Conservation (phyloP, 2,888 invertebrate genomes). For the Caenorhabditis parvicauda region DNA sequence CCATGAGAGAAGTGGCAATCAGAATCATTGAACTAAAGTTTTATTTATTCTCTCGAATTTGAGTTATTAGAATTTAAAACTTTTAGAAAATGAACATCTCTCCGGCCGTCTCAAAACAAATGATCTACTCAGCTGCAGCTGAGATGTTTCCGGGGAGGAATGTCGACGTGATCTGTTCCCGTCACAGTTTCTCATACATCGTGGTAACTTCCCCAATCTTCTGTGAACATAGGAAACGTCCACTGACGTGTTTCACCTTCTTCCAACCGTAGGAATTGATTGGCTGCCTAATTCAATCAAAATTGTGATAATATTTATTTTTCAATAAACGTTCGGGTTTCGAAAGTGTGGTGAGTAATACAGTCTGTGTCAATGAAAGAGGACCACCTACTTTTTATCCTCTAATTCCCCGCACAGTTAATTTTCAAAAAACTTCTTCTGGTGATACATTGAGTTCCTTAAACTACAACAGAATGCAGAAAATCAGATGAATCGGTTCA, state of each 20-base stretch:
- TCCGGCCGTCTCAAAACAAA: constrained; percentile 39
- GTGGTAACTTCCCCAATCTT: constrained; percentile 44
- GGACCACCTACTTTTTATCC: too few relatives aligned
- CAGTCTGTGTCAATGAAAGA: too few relatives aligned
- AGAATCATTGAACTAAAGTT: too few relatives aligned
- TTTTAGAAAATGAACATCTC: constrained; percentile 37
- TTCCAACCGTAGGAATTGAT: constrained; percentile 31
- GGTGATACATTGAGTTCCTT: too few relatives aligned
- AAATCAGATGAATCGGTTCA: too few relatives aligned
- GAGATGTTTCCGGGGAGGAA: constrained; percentile 23
- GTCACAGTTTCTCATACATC: constrained; percentile 42
- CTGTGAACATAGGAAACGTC: constrained; percentile 39
- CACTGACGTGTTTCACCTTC: constrained; percentile 38
- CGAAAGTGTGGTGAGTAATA: too few relatives aligned
- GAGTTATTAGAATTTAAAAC: not conserved
- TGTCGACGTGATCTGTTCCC: constrained; percentile 34
- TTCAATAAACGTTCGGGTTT: not conserved
- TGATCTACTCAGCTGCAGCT: constrained; percentile 36
- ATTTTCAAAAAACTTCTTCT: too few relatives aligned
- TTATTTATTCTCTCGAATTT: too few relatives aligned
- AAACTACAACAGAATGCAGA: too few relatives aligned
- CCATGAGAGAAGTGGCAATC: too few relatives aligned
- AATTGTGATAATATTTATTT: not conserved
- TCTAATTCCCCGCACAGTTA: too few relatives aligned
- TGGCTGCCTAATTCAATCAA: too few relatives aligned